Base-by-base conservation (phyloP, 2,888 invertebrate species). In the Zootermopsis nevadensis region DNA sequence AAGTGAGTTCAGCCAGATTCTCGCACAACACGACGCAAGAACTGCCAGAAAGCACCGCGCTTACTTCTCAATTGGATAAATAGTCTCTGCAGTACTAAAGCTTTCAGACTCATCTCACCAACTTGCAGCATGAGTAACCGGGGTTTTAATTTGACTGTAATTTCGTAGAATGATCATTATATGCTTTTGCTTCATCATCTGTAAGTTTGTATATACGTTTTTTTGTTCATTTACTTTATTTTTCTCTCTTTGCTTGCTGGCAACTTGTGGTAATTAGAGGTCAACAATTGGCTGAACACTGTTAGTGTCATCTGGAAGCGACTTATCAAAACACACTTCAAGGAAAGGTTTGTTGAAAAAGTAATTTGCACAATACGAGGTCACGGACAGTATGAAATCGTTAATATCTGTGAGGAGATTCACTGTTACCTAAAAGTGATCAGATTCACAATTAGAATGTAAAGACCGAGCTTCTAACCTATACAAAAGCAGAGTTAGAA, bases 1-100 rank as follows among this genome's bases (percentile, higher is more conserved):
- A 87, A 84, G 69, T 48, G 74, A 83, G 83, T 83, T 79, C 53
- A 85, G 83, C 82, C 85, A 86, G 85, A 86, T 86, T 86, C 86
- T 86, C 86, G 84, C 84, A 19, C 1, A 19, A 15, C 48, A 48
- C 48, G 84, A 85, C 82, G 77, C 77, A 82, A 80, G 74, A 67
- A 80, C 80, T 80, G 55, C 82, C 80, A 84, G 84, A 82, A 84
- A 84, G 82, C 81, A 81, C 81, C 83, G 77, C 83, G 77, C 48
- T 80, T 80, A n/a, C 82, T 82, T 38, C 81, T 83, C 82, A 83
- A 83, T 83, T 83, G 77, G 69, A 81, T 83, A 83, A 83, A 83
- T 77, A 77, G 83, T 77, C 66, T 53, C 67, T 82, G 27, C 66
- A 55, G 42, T n/a, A 55, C 55, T 77, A 77, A 12, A 31, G 69